Percentiles rank a stretch among this genome's conserved stretches.
Conservation (phyloP, 2,797 vertebrate species). For the Esox lucius region DNA sequence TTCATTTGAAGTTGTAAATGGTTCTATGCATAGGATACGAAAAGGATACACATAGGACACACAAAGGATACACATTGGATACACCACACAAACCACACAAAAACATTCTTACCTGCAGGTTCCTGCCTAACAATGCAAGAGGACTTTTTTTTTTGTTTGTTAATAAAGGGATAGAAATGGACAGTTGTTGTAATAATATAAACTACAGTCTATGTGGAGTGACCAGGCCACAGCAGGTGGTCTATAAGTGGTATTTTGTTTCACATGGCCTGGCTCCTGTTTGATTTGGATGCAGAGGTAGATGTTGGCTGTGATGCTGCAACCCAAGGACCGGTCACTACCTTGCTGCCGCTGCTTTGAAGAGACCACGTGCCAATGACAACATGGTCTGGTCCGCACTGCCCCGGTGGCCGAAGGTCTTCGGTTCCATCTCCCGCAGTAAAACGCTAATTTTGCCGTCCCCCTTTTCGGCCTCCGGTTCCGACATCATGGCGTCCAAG, state of each 20-base stretch:
- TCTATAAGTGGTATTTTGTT: constrained; percentile 61
- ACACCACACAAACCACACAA: too few relatives aligned
- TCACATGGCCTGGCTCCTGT: constrained; percentile 85
- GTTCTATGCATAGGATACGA: too few relatives aligned
- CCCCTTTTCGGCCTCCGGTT: constrained; percentile 81
- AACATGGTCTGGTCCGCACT: constrained; percentile 66
- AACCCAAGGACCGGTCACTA: constrained; percentile 72
- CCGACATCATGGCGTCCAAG: constrained; percentile 78
- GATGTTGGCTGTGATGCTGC: constrained; percentile 75
- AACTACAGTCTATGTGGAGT: too few relatives aligned
- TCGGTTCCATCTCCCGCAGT: constrained; percentile 63
- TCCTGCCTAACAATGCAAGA: too few relatives aligned
- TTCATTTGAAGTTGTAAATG: neutral
- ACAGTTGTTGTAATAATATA: too few relatives aligned
- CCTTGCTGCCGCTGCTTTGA: constrained; percentile 68
- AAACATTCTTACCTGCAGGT: too few relatives aligned
- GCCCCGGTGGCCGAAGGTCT: constrained; percentile 69
- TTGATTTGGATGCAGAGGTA: constrained; percentile 88
- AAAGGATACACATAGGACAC: too few relatives aligned
- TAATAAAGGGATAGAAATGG: too few relatives aligned
- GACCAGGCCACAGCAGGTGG: neutral
- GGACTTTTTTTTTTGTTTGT: too few relatives aligned
- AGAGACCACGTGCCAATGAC: constrained; percentile 72
- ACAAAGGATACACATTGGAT: too few relatives aligned
- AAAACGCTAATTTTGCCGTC: constrained; percentile 74